Base-by-base conservation (phyloP, 2,113 vertebrate species). In the Tachycineta bicolor region DNA sequence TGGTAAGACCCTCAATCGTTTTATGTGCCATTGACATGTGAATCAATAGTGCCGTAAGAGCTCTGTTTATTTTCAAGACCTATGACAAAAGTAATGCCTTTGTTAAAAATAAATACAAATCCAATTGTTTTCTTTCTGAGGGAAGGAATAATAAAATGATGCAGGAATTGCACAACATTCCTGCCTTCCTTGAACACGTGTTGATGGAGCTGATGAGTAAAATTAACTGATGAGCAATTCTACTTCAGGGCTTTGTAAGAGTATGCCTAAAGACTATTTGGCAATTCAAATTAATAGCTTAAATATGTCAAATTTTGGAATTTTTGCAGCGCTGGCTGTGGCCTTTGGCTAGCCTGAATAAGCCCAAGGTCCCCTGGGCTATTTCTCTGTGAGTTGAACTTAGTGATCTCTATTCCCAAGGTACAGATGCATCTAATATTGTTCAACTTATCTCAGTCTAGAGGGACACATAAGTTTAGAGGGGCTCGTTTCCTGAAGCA, bases 381-480 rank as follows among this genome's bases (percentile, higher is more conserved):
- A 22, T 83, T 95, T 92, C 88, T 96, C 65, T 84, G 55, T 74
- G 79, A 93, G 83, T 60, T 96, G 92, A 94, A 86, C 79, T 93
- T 58, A 82, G 87, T 65, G 92, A 90, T 96, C 88, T 80, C 85
- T 95, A 89, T 94, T 96, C 97, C 93, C 93, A 91, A 97, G 88
- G 82, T 95, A 80, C 28, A 82, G 76, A 93, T 94, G 88, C 53
- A 82, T 93, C 76, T 94, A 78, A 79, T 28, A 39, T 83, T 69
- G 59, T 91, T 91, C 75, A 41, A 85, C 94, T 95, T 95, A 94
- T 95, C 92, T 97, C 89, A 71, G 56, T 95, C 96, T 92, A 86
- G 65, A 87, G 89, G 91, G 93, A 86, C 87, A 90, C 95, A 92
- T 96, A 92, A 93, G 76, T 96, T 81, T 20, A 83, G 74, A 83